Percentiles rank a stretch among this genome's conserved stretches.
Evolutionary conservation across 2,797 vertebrate species (phyloP).

Genomic region (Oceanodroma leucorhoa): DNA sequence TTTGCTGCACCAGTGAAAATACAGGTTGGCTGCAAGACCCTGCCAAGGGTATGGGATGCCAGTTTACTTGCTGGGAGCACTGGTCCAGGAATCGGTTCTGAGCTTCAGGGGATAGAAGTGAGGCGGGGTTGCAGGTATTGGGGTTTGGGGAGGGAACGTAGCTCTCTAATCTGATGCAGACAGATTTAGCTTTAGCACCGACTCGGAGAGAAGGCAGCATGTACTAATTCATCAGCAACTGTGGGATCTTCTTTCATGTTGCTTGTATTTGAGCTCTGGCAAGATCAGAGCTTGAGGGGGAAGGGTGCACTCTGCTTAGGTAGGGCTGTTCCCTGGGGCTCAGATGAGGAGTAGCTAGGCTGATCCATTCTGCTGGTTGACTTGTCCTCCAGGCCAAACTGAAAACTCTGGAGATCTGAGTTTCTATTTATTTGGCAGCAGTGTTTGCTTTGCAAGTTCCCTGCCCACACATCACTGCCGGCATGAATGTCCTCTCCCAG

Average conservation of each 20-base stretch:
- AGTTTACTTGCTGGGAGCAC: neutral
- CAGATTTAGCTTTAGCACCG: neutral
- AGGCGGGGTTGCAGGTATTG: neutral
- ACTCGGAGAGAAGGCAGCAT: neutral
- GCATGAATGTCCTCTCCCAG: neutral
- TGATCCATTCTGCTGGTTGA: slow-evolving; percentile 21
- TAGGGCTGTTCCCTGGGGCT: neutral
- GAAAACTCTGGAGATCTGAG: neutral
- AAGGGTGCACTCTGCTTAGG: neutral
- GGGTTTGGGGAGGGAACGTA: neutral
- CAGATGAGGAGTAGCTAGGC: neutral
- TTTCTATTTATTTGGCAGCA: slow-evolving; percentile 25
- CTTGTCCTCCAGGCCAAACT: slow-evolving; percentile 5
- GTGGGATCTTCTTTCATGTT: slow-evolving; percentile 8
- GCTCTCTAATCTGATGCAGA: slow-evolving; percentile 2
- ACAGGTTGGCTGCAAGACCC: neutral
- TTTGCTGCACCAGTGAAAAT: slow-evolving; percentile 20
- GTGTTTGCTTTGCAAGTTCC: neutral
- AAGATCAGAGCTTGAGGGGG: slow-evolving; percentile 1
- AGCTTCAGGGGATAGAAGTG: neutral
- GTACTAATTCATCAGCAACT: slow-evolving; percentile 4
- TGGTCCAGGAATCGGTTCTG: neutral
- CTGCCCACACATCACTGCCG: neutral
- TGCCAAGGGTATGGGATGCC: neutral
- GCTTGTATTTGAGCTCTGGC: neutral